These are phyloP conservation scores for Chymomyza caudatula DNA, from an alignment of 2,888 invertebrate species.

Conservation along the genomic window DNA sequence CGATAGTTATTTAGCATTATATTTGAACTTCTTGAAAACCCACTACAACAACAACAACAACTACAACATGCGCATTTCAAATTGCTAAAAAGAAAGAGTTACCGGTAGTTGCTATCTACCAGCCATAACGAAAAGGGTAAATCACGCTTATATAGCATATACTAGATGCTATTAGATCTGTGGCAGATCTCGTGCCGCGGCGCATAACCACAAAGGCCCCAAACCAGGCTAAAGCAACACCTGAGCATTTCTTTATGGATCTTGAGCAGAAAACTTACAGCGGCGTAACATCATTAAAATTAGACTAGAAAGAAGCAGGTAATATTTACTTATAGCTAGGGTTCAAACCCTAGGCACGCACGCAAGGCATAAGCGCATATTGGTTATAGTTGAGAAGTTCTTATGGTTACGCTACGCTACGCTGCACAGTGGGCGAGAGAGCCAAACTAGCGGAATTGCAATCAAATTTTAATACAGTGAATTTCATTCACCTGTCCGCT, in stretches of 20 bases:
- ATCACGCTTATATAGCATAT: conserved; percentile 40
- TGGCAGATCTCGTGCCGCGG: conserved; percentile 60
- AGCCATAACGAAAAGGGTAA: conserved; percentile 52
- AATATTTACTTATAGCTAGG: conserved; percentile 9
- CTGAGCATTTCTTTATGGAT: conserved; percentile 70
- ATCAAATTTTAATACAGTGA: too few relatives aligned
- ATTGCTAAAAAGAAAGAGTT: conserved; percentile 30
- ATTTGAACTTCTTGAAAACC: conserved; percentile 59
- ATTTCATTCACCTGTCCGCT: too few relatives aligned
- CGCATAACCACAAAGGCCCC: conserved; percentile 41
- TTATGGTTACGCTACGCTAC: conserved; percentile 64
- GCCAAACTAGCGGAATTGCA: too few relatives aligned
- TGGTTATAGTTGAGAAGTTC: conserved; percentile 45
- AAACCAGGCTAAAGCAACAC: conserved; percentile 45
- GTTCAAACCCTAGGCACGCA: neutral
- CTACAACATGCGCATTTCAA: conserved; percentile 39
- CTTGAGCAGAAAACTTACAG: conserved; percentile 70
- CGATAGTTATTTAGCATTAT: conserved; percentile 52
- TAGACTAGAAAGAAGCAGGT: conserved; percentile 50
- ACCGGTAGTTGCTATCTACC: neutral
- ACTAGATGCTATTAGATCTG: conserved; percentile 20
- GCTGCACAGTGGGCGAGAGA: too few relatives aligned
- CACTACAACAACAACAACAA: conserved; percentile 19
- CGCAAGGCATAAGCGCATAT: conserved; percentile 48
- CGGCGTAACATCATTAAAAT: conserved; percentile 74